phyloP scores from a whole-genome alignment of 2,888 invertebrate species.

The Eilema griseolum region DNA sequence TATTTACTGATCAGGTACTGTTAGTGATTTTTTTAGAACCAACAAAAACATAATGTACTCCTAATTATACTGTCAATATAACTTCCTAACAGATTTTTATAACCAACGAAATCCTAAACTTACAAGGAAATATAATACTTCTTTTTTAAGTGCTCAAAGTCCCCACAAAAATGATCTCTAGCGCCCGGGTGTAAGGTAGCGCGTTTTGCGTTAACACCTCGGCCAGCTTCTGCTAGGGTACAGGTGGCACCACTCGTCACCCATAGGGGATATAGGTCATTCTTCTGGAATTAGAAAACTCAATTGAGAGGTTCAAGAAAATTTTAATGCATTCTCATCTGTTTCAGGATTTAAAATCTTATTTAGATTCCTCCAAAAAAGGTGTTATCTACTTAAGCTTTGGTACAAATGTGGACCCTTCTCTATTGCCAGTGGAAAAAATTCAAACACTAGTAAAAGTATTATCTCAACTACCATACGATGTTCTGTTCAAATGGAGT shows the following conservation, averaged over 20 bases:
- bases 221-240: too few relatives aligned
- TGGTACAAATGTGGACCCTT: slow-evolving; percentile 72
- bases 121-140: too few relatives aligned
- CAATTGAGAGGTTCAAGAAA: too few relatives aligned
- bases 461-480: slow-evolving; percentile 74
- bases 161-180: too few relatives aligned
- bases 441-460: slow-evolving; percentile 63
- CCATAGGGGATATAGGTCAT: too few relatives aligned
- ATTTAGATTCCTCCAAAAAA: slow-evolving; percentile 67
- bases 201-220: too few relatives aligned
- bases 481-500: slow-evolving; percentile 80
- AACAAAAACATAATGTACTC: not conserved
- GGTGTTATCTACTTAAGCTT: slow-evolving; percentile 80
- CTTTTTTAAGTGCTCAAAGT: too few relatives aligned
- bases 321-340: not conserved
- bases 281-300: too few relatives aligned
- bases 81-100: not conserved
- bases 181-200: too few relatives aligned
- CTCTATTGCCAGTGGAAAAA: slow-evolving; percentile 61
- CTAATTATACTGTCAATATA: not conserved
- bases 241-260: too few relatives aligned
- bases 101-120: too few relatives aligned
- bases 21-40: not conserved
- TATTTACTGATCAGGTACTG: not conserved
- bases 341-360: slow-evolving; percentile 67